Evolutionary conservation across 2,888 invertebrate species (phyloP), one percentile per base, ranked within the genome.

Genomic region (Liposcelis brunnea): DNA sequence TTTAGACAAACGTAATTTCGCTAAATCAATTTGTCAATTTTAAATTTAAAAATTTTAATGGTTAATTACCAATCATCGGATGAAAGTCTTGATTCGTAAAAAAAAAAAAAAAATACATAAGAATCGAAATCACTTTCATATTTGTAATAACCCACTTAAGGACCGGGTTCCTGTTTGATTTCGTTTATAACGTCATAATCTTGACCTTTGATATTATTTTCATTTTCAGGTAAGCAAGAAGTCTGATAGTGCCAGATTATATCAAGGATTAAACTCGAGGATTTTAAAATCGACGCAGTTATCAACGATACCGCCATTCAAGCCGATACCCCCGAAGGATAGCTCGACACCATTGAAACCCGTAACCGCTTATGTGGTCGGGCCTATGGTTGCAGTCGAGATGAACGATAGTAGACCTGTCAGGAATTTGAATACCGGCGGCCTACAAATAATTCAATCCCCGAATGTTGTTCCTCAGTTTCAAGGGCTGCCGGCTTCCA

Each of bases 221-320:
- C n/a, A 10, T 32, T 35, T 35, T 35, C 35, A 35, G 35, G 35
- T 35, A 10, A 16, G 35, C 15, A 35, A 35, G 35, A 26, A 26
- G 26, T 14, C 15, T 16, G 35, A 35, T 15, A 16, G 15, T 10
- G 10, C 6, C 16, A 14, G 35, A 14, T 6, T 15, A 10, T 35
- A 35, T 16, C 14, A 15, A 10, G 35, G 35, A 7, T 15, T 16
- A 15, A 16, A 14, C 7, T 35, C 35, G 35, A 16, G 40, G 19
- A 4, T 26, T 26, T 26, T 6, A 4, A 26, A 26, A 26, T 40
- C 40, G 4, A 40, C 40, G 19, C 40, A 40, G 19, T 19, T 40
- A 19, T 18, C 40, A 62, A 72, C 73, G 7, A 74, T 86, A 7
- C 86, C 86, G 31, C 77, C 82, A 0, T 86, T 86, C 62, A 80